phyloP scores from a whole-genome alignment of 2,888 invertebrate genomes.

The Diloba caeruleocephala region DNA sequence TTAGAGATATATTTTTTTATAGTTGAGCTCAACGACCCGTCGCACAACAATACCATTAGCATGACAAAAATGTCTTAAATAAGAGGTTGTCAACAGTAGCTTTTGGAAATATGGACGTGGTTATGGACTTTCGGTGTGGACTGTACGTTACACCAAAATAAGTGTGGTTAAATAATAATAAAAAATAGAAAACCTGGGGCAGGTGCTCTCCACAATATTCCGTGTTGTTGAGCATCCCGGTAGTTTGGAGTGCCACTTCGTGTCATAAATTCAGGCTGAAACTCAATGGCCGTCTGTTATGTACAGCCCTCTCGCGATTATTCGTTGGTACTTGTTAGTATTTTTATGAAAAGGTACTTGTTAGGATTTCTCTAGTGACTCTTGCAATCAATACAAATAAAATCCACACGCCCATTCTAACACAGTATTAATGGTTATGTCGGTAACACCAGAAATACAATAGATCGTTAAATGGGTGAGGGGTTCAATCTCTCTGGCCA shows the following conservation, averaged over 20 bases:
- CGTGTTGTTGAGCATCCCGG: slow-evolving; percentile 9
- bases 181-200: slow-evolving; percentile 3
- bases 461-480: slow-evolving; percentile 9
- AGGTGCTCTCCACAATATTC: slow-evolving; percentile 19
- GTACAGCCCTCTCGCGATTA: background rate
- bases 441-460: background rate
- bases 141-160: background rate
- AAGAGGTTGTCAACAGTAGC: too few relatives aligned
- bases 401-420: too few relatives aligned
- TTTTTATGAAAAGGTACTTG: too few relatives aligned
- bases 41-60: too few relatives aligned
- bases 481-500: slow-evolving; percentile 1
- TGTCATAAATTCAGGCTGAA: slow-evolving; percentile 11
- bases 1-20: too few relatives aligned
- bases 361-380: too few relatives aligned
- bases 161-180: slow-evolving; percentile 1
- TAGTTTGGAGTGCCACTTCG: slow-evolving; percentile 14
- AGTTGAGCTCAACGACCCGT: too few relatives aligned
- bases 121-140: too few relatives aligned
- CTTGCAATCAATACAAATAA: too few relatives aligned
- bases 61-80: too few relatives aligned
- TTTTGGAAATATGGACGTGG: too few relatives aligned
- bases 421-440: background rate
- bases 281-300: background rate
- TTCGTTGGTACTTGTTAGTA: background rate